Evolutionary conservation across 2,888 invertebrate genomes (phyloP).

Genomic region (Limenitis camilla): DNA sequence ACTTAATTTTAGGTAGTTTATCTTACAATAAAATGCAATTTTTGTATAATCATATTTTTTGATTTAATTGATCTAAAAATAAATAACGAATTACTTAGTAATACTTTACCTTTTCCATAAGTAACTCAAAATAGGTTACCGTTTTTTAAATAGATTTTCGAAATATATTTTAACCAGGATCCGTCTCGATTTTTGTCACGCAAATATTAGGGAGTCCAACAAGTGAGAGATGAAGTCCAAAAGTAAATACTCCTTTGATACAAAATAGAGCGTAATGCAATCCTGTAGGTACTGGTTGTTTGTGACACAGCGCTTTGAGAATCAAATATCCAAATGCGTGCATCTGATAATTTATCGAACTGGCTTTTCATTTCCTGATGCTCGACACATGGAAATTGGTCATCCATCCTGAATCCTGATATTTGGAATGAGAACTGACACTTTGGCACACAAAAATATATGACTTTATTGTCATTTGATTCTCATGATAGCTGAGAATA

Average conservation of each 20-base stretch:
- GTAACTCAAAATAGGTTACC: too few relatives aligned
- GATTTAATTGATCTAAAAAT: too few relatives aligned
- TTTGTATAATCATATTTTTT: too few relatives aligned
- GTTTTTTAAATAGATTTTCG: too few relatives aligned
- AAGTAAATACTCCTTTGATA: not conserved
- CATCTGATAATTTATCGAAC: slow-evolving; percentile 26
- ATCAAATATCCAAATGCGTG: slow-evolving; percentile 25
- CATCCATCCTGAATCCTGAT: slow-evolving; percentile 25
- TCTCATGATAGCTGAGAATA: too few relatives aligned
- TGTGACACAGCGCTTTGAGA: slow-evolving; percentile 3
- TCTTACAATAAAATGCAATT: too few relatives aligned
- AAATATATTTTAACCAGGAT: too few relatives aligned
- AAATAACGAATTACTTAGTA: too few relatives aligned
- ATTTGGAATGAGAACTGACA: slow-evolving; percentile 15
- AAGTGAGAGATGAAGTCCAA: not conserved
- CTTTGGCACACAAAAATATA: slow-evolving; percentile 4
- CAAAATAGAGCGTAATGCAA: not conserved
- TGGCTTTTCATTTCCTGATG: slow-evolving; percentile 55
- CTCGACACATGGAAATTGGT: slow-evolving; percentile 60
- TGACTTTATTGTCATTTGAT: not conserved
- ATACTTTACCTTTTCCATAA: too few relatives aligned
- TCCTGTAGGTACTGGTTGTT: not conserved
- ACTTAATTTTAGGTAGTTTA: too few relatives aligned
- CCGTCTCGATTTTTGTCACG: too few relatives aligned
- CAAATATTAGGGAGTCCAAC: too few relatives aligned